These are phyloP conservation scores for Porites australiensis DNA, from an alignment of 64 coral and sea anemone species.

Conservation along the genomic window DNA sequence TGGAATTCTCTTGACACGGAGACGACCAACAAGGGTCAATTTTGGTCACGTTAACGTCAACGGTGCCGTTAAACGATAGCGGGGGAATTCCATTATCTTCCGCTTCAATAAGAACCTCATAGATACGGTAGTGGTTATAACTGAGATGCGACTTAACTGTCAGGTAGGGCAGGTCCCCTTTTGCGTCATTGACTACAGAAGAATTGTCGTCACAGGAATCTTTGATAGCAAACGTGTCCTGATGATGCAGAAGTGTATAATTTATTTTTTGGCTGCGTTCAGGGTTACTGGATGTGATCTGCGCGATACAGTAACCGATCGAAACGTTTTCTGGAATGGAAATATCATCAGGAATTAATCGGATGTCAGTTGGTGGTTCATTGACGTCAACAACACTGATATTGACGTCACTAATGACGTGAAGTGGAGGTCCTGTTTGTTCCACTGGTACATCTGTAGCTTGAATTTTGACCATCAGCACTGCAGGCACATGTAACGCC, in stretches of 20 bases:
- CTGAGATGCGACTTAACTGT: slow-evolving; percentile 48
- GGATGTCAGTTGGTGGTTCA: slow-evolving; percentile 63
- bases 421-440: slow-evolving; percentile 14
- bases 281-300: slow-evolving; percentile 66
- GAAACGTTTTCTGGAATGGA: slow-evolving; percentile 76
- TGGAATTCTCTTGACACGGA: slow-evolving; percentile 69
- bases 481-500: slow-evolving; percentile 5
- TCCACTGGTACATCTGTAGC: slow-evolving; percentile 56
- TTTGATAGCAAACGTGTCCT: slow-evolving; percentile 49
- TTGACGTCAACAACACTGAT: slow-evolving; percentile 63
- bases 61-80: slow-evolving; percentile 51
- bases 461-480: slow-evolving; percentile 57
- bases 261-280: slow-evolving; percentile 58
- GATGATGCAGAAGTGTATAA: slow-evolving; percentile 59
- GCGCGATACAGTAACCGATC: slow-evolving; percentile 61
- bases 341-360: slow-evolving; percentile 29
- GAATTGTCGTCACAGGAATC: slow-evolving; percentile 29
- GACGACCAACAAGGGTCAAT: slow-evolving; percentile 70
- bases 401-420: slow-evolving; percentile 34
- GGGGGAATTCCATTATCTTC: slow-evolving; percentile 62
- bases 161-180: slow-evolving; percentile 26
- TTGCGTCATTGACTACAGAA: background rate
- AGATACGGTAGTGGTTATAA: slow-evolving; percentile 48
- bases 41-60: slow-evolving; percentile 54
- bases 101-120: slow-evolving; percentile 60